Evolutionary conservation across 2,888 invertebrate genomes (phyloP), one percentile per base, ranked within the genome.

Genomic region (Perithous albicinctus): DNA sequence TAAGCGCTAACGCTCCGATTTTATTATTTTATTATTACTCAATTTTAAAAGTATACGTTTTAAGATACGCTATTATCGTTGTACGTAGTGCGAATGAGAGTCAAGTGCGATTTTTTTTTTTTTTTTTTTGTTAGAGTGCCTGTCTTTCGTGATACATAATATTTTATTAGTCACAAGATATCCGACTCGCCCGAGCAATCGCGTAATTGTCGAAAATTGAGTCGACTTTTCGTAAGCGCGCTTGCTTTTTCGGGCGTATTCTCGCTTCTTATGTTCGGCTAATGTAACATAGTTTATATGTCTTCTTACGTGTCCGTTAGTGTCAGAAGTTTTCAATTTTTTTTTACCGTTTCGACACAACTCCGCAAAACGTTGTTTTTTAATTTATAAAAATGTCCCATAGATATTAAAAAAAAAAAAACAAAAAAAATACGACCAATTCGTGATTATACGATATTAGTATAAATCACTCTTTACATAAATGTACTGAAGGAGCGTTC

Each of bases 371-470:
- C 7, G 38, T 73, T 73, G 63, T 67, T 64, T 72, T 67, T 59
- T 59, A 32, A 15, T 7, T 29, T 10, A 32, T 59, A 18, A 32
- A n/a, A 43, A 76, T 61, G 69, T 81, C 67, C 61, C 41, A 51
- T 67, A 63, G 61, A 66, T 67, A 67, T 35, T 54, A 41, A 81
- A 59, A n/a, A n/a, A n/a, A n/a, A n/a, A n/a, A n/a, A n/a, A n/a
- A n/a, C n/a, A n/a, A n/a, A n/a, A n/a, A n/a, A n/a, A 67, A 61
- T 73, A 77, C 73, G 73, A 81, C 80, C 80, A 81, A 81, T 81
- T 61, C 43, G 80, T 81, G 67, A 80, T 67, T 76, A 76, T 63
- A 73, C 66, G 15, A 61, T 41, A 59, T n/a, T 59, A 80, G 76
- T 80, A 61, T 77, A 18, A 73, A 77, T 75, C 66, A 72, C 23